Evolutionary conservation across 1,140 invertebrate species (phyloP).

Genomic region (Philaenus spumarius): DNA sequence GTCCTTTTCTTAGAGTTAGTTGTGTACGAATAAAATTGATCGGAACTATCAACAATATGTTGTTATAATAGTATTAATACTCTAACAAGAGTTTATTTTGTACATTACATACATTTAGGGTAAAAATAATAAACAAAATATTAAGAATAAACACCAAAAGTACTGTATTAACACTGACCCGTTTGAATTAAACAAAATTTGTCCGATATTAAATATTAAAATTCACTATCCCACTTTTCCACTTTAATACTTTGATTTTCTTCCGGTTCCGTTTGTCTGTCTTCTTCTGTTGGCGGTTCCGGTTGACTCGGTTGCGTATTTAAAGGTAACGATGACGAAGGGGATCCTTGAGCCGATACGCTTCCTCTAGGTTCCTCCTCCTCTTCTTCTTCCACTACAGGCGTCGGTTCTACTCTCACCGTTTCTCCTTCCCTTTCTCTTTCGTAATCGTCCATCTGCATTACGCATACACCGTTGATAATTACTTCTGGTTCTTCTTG

Average conservation of each 20-base stretch:
- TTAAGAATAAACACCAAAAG: constrained; percentile 2
- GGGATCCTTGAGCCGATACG: not conserved
- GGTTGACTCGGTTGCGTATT: not conserved
- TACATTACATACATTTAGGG: too few relatives aligned
- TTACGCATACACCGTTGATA: constrained; percentile 87
- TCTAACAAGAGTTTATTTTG: too few relatives aligned
- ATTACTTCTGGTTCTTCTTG: constrained; percentile 76
- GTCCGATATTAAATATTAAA: constrained; percentile 18
- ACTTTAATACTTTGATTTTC: constrained; percentile 25
- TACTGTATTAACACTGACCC: constrained; percentile 26
- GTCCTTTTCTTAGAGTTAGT: too few relatives aligned
- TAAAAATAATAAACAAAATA: not conserved
- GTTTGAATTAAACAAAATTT: constrained; percentile 20
- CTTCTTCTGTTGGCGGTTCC: constrained; percentile 21
- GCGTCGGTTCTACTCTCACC: constrained; percentile 61
- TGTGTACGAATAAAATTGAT: too few relatives aligned
- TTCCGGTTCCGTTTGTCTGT: constrained; percentile 14
- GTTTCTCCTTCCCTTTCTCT: constrained; percentile 57
- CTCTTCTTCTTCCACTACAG: constrained; percentile 54
- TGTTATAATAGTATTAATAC: too few relatives aligned
- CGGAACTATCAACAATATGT: too few relatives aligned
- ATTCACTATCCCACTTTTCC: constrained; percentile 30
- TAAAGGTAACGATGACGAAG: not conserved
- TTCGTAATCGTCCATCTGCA: constrained; percentile 69
- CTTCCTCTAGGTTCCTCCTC: not conserved